Base-by-base conservation (phyloP, 2,888 invertebrate genomes). In the Volucella bombylans region DNA sequence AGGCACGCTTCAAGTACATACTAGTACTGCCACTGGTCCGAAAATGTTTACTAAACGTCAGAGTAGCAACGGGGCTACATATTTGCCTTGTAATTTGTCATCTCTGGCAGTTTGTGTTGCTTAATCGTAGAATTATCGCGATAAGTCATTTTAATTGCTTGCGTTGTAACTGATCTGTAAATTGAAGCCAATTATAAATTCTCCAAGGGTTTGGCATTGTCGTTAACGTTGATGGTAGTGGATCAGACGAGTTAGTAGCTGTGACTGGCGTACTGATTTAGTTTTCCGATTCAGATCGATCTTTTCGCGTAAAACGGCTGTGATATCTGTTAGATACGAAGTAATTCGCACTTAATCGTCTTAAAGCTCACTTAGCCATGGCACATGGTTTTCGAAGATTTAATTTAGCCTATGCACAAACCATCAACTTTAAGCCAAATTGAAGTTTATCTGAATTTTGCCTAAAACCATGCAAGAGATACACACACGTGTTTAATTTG, bases 61-160 rank as follows among this genome's bases (percentile, higher is more conserved):
- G 14, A 23, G 8, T n/a, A 61, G 2, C 39, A 39, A 57, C 1
- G 18, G 38, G 39, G 23, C 9, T 61, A 50, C 18, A 12, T 54
- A n/a, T 38, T 62, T 39, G 9, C 14, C 43, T 43, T 31, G 54
- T n/a, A 67, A 57, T 67, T 14, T 49, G 49, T 47, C 67, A 45
- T 67, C 41, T 11, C 11, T 8, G 67, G n/a, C 54, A 47, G 18
- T 54, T 49, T 4, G 2, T 45, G 15, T 54, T 68, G 52, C 68
- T 31, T 43, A 61, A 67, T 52, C 8, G 43, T 4, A 18, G 41
- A 11, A n/a, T 31, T 38, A 41, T 55, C 47, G 18, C 4, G 62
- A 49, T 78, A 47, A 50, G 38, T 15, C 49, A 41, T 49, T 62
- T 55, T 62, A 62, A 77, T 77, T 69, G 49, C 47, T 39, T 39